Evolutionary conservation across 1,140 invertebrate species (phyloP).

Genomic region (Drosophila punjabiensis): DNA sequence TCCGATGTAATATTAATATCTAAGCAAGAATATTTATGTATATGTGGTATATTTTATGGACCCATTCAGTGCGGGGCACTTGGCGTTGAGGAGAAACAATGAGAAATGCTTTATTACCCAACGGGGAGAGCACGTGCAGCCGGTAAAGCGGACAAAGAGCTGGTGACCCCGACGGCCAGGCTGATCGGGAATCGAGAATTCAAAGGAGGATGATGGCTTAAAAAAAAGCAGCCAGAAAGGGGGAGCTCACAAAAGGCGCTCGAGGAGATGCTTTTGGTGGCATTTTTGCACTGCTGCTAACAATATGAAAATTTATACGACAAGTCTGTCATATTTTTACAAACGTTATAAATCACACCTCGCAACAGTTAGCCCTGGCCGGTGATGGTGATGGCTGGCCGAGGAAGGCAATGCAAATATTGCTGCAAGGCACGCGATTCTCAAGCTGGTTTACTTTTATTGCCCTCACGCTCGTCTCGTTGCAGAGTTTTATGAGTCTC

Average conservation of each 20-base stretch:
- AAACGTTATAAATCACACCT: conserved; percentile 79
- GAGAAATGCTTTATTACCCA: conserved; percentile 49
- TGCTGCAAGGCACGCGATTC: conserved; percentile 78
- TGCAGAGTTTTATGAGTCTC: conserved; percentile 64
- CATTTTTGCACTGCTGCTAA: conserved; percentile 63
- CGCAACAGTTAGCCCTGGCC: conserved; percentile 59
- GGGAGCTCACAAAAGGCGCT: conserved; percentile 40
- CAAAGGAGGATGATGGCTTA: conserved; percentile 18
- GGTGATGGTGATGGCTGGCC: conserved; percentile 42
- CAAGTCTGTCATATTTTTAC: conserved; percentile 83
- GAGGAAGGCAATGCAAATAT: conserved; percentile 72
- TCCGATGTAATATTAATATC: conserved; percentile 43
- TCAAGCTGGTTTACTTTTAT: conserved; percentile 60
- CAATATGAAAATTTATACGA: conserved; percentile 84
- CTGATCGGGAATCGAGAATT: conserved; percentile 35
- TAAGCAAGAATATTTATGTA: conserved; percentile 35
- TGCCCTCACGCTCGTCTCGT: conserved; percentile 54
- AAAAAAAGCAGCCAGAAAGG: neutral
- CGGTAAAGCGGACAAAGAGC: conserved; percentile 42
- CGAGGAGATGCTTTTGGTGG: conserved; percentile 60
- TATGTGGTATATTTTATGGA: conserved; percentile 35
- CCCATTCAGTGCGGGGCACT: conserved; percentile 28
- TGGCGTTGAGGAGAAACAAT: conserved; percentile 46
- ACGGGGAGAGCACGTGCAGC: conserved; percentile 45
- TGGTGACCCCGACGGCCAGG: conserved; percentile 41